Base-by-base conservation (phyloP, 2,797 vertebrate genomes). In the Dipus sagitta region DNA sequence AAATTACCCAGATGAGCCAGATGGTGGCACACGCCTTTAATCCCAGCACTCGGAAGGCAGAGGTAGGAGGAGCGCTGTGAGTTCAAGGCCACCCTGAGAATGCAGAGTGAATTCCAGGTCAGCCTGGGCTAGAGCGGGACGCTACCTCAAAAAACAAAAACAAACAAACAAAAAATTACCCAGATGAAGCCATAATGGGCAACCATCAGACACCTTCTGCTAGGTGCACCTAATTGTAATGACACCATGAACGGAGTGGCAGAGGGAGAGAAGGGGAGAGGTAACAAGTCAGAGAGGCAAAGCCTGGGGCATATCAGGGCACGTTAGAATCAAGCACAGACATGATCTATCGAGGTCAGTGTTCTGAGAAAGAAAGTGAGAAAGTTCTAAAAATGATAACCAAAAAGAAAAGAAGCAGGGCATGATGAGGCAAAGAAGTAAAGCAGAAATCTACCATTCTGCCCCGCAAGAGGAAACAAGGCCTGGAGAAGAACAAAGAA, bases 211-310 rank as follows among this genome's bases (percentile, higher is more conserved):
- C 64, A 28, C 6, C 72, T 76, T 82, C 54, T 38, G 82, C 54
- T 84, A 42, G 28, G 13, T 72, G n/a, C 4, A 32, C 28, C 24
- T 75, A 74, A 65, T 65, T 23, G 5, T 78, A 90, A 81, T 79
- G 54, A 86, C 89, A 94, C 92, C 34, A 47, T 71, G 26, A 89
- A 85, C 54, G 62, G 92, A 54, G 2, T 92, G 76, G 70, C 17
- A 7, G 42, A 81, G 52, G n/a, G 65, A 75, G 84, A 47, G 10
- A 74, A 10, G 4, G 2, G 12, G 34, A 54, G 12, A 26, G 0
- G 10, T 75, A n/a, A 32, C 74, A 71, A 84, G 52, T 71, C 34
- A 75, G 54, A 90, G 42, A 72, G 65, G 65, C 72, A n/a, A 28
- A 75, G 18, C 21, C 14, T 65, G 54, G 14, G 71, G 92, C 88